Evolutionary conservation across 1,140 invertebrate genomes (phyloP), one percentile per base, ranked within the genome.

Genomic region (Aricia agestis): DNA sequence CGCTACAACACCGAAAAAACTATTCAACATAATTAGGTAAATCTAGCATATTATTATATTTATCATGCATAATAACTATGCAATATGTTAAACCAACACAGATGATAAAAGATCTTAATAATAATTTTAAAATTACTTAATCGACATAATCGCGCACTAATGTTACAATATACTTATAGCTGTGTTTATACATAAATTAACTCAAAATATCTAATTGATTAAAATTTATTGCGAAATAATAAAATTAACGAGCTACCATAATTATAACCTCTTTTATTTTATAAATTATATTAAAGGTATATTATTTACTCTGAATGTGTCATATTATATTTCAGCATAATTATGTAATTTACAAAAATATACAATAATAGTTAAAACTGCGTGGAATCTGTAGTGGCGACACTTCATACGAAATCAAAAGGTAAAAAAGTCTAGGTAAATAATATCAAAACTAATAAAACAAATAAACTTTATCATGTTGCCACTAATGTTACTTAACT

Each of bases 371-470:
- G 45, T 61, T 59, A 18, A 69, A 61, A 36, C 36, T 32, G 68
- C 68, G 58, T 41, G 17, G 41, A 69, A 15, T 36, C 18, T 61
- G 68, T 69, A 69, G 68, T 69, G 68, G 68, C 68, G 68, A 69
- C 68, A 69, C 68, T 69, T 69, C 59, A 25, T 63, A 11, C 18
- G 19, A 63, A 63, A 63, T 63, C 59, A 25, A 59, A 17, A 17
- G 18, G 1, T 18, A 1, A 52, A 1, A 52, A 52, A 52, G 45
- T 52, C 45, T 1, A 52, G 45, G 10, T 1, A 42, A 52, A 52
- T 52, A 52, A 52, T 9, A 36, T 2, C 5, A 7, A 36, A 36
- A 9, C 6, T 32, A 3, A 6, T 32, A 32, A 32, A 32, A 32
- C 2, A 32, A 32, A 45, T n/a, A n/a, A n/a, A n/a, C n/a, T n/a